Conservation (phyloP, 2,797 vertebrate species). For the Arctocebus calabarensis region DNA sequence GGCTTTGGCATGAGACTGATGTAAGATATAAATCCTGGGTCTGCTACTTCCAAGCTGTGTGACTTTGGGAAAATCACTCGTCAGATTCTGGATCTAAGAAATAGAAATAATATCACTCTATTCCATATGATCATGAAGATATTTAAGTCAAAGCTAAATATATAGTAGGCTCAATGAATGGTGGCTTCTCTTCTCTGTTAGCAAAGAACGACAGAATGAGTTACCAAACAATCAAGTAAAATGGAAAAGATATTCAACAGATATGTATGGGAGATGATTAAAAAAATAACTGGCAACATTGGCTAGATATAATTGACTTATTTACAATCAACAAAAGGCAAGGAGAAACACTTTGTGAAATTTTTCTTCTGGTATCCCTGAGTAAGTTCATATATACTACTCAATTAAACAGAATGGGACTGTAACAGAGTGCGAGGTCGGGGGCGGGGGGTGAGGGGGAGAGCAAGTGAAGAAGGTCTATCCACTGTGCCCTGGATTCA, state of each 20-base stretch:
- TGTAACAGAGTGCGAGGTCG: neutral
- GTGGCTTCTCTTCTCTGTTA: neutral
- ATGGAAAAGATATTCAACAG: neutral
- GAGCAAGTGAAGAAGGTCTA: neutral
- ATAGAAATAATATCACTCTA: neutral
- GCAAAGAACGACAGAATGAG: conserved; percentile 8
- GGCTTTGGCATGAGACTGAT: neutral
- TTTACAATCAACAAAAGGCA: neutral
- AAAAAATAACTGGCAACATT: neutral
- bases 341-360: neutral
- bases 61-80: conserved; percentile 35
- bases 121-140: neutral
- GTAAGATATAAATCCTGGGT: conserved; percentile 23
- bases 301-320: neutral
- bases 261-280: neutral
- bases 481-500: neutral
- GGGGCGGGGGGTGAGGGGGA: too few relatives aligned
- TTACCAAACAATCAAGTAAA: conserved; percentile 43
- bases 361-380: neutral
- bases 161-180: neutral
- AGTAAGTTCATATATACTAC: neutral
- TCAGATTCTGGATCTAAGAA: conserved; percentile 52
- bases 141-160: conserved; percentile 36
- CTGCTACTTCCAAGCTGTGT: neutral
- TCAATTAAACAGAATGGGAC: neutral